Evolutionary conservation across 2,888 invertebrate species (phyloP), one percentile per base, ranked within the genome.

Genomic region (Stictocephala bisonia): DNA sequence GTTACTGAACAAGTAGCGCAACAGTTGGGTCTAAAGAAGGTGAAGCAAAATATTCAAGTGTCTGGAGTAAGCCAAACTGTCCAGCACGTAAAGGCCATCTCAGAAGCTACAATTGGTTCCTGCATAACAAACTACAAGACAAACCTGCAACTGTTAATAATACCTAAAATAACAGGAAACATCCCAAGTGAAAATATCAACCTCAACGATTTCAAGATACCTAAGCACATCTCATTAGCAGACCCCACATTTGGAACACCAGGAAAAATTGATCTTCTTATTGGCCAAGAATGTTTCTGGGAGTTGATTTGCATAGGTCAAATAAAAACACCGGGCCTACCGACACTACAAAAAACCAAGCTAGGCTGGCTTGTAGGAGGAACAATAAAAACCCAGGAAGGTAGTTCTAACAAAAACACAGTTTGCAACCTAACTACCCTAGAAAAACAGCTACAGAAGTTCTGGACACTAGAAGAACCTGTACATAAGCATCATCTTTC

Each of bases 331-430:
- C 26, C 20, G 1, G 66, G 66, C 1, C 3, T 48, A 1, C 48
- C 66, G n/a, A 48, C 29, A 41, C 7, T 66, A 1, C 66, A 66
- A 15, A 66, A 66, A 44, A 66, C 41, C 0, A 48, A 40, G 22
- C n/a, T 64, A n/a, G 66, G 66, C 2, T 66, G 66, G 66, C 15
- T 66, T 2, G 27, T 66, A 24, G 66, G 44, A 7, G 66, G 66
- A 7, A 66, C 4, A 41, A n/a, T 48, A 1, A 18, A 44, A 9
- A 15, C 26, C 27, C 2, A 26, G 3, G n/a, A 15, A 1, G 15
- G n/a, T 26, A 13, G 2, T 13, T 2, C 3, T 7, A 48, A 15
- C 48, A 44, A 27, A 1, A 7, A 24, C 11, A 15, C 48, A 27
- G 15, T 9, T 4, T 44, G 66, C 44, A 9, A 18, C 26, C n/a